A percentile compares a stretch with the other conserved stretches of the same genome.
Conservation (phyloP, 2,113 vertebrate species). For the Cochlearius cochlearius region DNA sequence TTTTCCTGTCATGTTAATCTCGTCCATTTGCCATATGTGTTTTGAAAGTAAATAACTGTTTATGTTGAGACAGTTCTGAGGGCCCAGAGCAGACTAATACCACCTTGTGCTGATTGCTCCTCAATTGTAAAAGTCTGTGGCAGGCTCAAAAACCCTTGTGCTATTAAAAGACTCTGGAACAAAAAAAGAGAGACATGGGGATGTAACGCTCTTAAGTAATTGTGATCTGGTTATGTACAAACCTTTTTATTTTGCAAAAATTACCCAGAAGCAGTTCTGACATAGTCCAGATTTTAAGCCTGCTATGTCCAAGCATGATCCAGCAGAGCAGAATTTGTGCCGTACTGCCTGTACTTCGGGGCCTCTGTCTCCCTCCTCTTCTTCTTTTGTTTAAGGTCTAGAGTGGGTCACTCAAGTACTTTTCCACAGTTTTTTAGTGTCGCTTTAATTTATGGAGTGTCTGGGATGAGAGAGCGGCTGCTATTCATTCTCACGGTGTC, state of each 20-base stretch:
- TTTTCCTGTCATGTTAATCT: not conserved
- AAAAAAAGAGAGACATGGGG: not conserved
- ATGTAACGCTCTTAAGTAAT: not conserved
- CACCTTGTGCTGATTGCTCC: not conserved
- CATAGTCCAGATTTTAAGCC: not conserved
- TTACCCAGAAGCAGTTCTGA: not conserved
- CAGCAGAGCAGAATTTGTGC: not conserved
- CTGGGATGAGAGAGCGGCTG: not conserved
- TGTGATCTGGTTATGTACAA: not conserved
- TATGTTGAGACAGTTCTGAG: not conserved
- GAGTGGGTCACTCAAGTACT: not conserved
- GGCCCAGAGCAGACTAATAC: not conserved
- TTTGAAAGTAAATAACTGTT: not conserved
- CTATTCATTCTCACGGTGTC: not conserved
- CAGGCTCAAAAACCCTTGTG: not conserved
- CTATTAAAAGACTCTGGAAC: not conserved
- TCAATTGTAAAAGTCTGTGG: not conserved
- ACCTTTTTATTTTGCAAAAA: not conserved
- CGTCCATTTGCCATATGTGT: rapidly evolving
- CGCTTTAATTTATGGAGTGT: not conserved
- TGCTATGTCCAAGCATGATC: not conserved
- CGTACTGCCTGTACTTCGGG: not conserved
- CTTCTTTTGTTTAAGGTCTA: not conserved
- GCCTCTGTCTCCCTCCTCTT: not conserved
- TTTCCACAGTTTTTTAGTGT: not conserved